Base-by-base conservation (phyloP, 2,888 invertebrate genomes). In the Mesochorus sp. region DNA sequence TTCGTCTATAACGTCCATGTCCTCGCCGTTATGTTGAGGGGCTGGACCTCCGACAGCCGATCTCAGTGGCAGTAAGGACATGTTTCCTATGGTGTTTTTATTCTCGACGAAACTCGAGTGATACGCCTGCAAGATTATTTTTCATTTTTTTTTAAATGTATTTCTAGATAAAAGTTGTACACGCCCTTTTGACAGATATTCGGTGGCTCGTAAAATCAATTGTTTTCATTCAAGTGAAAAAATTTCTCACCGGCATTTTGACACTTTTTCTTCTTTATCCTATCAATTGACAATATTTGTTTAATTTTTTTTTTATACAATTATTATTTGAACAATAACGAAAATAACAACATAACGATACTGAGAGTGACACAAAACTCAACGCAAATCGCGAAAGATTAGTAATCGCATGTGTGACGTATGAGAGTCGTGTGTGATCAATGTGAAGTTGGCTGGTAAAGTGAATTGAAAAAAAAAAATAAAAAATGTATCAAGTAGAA, bases 1-100 rank as follows among this genome's bases (percentile, higher is more conserved):
- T 93, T 99, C 99, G 91, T 99, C 99, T 84, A 99, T 96, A 81
- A 99, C 96, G 91, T 99, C 99, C 82, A 94, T 93, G 49, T 96
- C 96, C 64, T 94, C 94, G 76, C 92, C 93, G n/a, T 92, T 92
- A 87, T 88, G 83, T 42, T 92, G 92, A 64, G 93, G 92, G 3
- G 99, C 98, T 31, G 99, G 99, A 4, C 99, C 99, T 85, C 98
- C 94, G 88, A 95, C 96, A 86, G 96, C 95, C 0, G 99, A 99
- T 82, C 95, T 94, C 62, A 99, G 91, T 5, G 99, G 98, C 81
- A 99, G 91, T 68, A 99, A 91, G 0, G 99, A 99, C 92, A 98
- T 95, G 90, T 99, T 99, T 6, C 98, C 99, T 59, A 99, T 93
- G 26, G 94, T 92, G 85, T 95, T 94, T 62, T 94, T 93, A 84